Conservation (phyloP, 2,888 invertebrate genomes). For the Caenorhabditis becei region DNA sequence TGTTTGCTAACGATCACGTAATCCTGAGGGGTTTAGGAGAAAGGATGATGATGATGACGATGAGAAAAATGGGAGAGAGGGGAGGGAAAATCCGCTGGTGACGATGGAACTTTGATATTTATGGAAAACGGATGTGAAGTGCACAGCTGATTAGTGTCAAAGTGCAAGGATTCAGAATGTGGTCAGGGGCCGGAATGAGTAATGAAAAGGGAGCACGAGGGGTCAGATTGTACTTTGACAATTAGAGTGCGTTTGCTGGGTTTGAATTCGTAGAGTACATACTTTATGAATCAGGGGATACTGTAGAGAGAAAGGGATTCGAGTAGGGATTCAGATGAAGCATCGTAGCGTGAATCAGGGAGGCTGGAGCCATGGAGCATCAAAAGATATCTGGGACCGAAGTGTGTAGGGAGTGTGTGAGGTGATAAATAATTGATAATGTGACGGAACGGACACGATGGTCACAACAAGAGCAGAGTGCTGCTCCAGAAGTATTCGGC, state of each 20-base stretch:
- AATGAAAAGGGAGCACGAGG: not conserved
- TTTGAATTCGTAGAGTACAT: too few relatives aligned
- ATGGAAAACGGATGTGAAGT: constrained; percentile 9
- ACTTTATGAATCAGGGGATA: not conserved
- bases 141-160: too few relatives aligned
- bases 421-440: constrained; percentile 53
- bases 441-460: constrained; percentile 28
- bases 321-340: too few relatives aligned
- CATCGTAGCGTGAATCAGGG: too few relatives aligned
- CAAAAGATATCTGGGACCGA: constrained; percentile 2
- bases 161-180: not conserved
- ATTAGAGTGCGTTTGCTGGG: too few relatives aligned
- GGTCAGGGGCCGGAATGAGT: not conserved
- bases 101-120: constrained; percentile 30
- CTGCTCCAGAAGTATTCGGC: constrained; percentile 28
- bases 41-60: constrained; percentile 35
- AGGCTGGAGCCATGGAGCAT: not conserved
- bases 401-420: constrained; percentile 20
- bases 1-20: constrained; percentile 31
- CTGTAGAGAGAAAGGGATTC: not conserved
- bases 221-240: too few relatives aligned
- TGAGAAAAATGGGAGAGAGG: not conserved
- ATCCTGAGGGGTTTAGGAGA: constrained; percentile 31
- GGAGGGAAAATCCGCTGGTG: constrained; percentile 20
- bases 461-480: constrained; percentile 14